phyloP scores from a whole-genome alignment of 2,797 vertebrate genomes.

The Echeneis naucrates region DNA sequence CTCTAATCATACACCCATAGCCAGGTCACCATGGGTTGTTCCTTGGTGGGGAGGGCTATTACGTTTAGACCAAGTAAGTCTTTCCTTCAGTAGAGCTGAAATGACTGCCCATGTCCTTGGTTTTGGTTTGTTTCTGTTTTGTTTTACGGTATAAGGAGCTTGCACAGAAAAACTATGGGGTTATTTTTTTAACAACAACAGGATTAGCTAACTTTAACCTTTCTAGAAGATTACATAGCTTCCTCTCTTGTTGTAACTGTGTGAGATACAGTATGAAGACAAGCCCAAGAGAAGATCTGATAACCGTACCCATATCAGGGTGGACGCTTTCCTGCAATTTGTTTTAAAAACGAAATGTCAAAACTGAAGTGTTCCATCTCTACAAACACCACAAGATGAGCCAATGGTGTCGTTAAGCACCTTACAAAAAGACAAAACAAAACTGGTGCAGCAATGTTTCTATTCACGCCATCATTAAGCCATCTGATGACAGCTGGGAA shows the following conservation, averaged over 20 bases:
- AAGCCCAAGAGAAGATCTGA: conserved; percentile 15
- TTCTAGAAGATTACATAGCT: background rate
- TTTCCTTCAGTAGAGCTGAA: too few relatives aligned
- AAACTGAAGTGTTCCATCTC: background rate
- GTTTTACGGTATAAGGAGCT: too few relatives aligned
- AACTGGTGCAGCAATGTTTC: background rate
- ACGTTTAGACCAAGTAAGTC: too few relatives aligned
- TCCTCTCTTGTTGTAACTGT: background rate
- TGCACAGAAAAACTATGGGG: too few relatives aligned
- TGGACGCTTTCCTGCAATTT: conserved; percentile 3
- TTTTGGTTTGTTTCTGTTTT: too few relatives aligned
- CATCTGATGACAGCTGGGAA: background rate
- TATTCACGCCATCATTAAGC: background rate
- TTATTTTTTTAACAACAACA: background rate
- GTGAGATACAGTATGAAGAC: conserved; percentile 31
- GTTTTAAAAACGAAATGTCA: background rate
- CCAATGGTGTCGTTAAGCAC: too few relatives aligned
- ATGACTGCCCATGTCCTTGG: too few relatives aligned
- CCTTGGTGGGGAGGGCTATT: too few relatives aligned
- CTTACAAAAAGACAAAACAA: too few relatives aligned
- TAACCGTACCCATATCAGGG: background rate
- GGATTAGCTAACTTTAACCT: background rate
- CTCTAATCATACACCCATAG: too few relatives aligned
- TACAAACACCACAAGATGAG: background rate
- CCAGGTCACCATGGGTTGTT: too few relatives aligned